These are phyloP conservation scores for Stercorarius parasiticus DNA, from an alignment of 2,113 vertebrate genomes.

Conservation along the genomic window DNA sequence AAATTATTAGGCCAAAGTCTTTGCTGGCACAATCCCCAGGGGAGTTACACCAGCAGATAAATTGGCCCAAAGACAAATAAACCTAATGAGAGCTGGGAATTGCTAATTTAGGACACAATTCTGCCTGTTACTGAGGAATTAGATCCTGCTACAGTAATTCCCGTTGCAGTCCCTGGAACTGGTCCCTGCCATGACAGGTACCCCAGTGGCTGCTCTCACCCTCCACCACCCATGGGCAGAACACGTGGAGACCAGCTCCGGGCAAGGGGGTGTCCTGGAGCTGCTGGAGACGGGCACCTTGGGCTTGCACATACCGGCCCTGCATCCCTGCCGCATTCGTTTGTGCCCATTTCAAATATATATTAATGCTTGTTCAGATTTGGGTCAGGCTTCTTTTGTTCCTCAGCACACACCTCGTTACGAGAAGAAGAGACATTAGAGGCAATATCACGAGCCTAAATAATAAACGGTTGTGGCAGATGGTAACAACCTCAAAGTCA, in stretches of 20 bases:
- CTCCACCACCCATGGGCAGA: not conserved
- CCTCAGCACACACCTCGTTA: not conserved
- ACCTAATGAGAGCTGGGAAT: not conserved
- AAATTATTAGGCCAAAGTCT: not conserved
- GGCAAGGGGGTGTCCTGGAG: not conserved
- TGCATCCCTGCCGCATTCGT: accelerated
- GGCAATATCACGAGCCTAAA: not conserved
- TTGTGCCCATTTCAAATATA: not conserved
- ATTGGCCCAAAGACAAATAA: not conserved
- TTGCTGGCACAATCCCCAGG: not conserved
- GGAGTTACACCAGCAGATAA: not conserved
- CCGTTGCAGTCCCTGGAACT: not conserved
- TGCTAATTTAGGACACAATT: not conserved
- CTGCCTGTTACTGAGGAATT: not conserved
- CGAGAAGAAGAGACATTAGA: not conserved
- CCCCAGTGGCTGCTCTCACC: not conserved
- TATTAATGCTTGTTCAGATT: not conserved
- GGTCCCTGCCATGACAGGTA: not conserved
- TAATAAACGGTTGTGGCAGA: not conserved
- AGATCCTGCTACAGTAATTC: not conserved
- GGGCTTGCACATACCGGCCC: accelerated
- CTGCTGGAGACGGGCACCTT: not conserved
- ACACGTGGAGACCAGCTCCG: accelerated
- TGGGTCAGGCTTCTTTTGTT: not conserved
- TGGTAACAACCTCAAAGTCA: not conserved